phyloP scores from a whole-genome alignment of 2,113 vertebrate genomes.

The Corythornis madagascariensis region DNA sequence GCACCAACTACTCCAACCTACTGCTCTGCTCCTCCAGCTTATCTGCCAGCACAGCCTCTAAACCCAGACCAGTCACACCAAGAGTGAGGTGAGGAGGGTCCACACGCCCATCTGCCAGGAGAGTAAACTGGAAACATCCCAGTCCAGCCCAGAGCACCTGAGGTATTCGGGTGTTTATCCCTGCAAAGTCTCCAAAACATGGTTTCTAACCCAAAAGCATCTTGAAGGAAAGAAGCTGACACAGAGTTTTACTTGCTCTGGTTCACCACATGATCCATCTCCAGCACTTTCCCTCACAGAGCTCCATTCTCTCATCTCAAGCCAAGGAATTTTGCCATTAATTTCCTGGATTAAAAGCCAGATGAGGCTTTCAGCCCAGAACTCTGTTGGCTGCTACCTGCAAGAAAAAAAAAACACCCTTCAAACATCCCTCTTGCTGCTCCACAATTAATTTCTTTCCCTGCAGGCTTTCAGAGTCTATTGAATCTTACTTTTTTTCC shows the following conservation, averaged over 20 bases:
- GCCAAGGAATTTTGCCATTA: not conserved
- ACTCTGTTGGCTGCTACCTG: slow-evolving; percentile 4
- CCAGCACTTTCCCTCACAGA: not conserved
- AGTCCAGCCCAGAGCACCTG: not conserved
- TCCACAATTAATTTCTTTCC: slow-evolving; percentile 9
- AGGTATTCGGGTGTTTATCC: not conserved
- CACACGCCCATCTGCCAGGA: not conserved
- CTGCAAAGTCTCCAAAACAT: not conserved
- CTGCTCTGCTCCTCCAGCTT: not conserved
- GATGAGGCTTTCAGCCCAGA: not conserved
- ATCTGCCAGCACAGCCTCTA: not conserved
- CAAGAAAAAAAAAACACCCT: not conserved
- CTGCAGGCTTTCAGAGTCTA: slow-evolving; percentile 15
- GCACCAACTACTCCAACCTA: not conserved
- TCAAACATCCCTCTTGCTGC: slow-evolving; percentile 6
- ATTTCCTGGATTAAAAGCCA: not conserved
- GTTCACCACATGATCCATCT: not conserved
- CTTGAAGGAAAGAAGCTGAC: not conserved
- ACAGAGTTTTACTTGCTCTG: not conserved
- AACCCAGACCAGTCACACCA: not conserved
- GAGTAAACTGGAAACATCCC: not conserved
- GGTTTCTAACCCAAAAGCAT: not conserved
- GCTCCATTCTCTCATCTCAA: not conserved
- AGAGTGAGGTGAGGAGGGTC: not conserved
- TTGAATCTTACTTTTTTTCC: not conserved